These are phyloP conservation scores for Paraplagusia blochii DNA, from an alignment of 2,113 vertebrate species.

Conservation along the genomic window DNA sequence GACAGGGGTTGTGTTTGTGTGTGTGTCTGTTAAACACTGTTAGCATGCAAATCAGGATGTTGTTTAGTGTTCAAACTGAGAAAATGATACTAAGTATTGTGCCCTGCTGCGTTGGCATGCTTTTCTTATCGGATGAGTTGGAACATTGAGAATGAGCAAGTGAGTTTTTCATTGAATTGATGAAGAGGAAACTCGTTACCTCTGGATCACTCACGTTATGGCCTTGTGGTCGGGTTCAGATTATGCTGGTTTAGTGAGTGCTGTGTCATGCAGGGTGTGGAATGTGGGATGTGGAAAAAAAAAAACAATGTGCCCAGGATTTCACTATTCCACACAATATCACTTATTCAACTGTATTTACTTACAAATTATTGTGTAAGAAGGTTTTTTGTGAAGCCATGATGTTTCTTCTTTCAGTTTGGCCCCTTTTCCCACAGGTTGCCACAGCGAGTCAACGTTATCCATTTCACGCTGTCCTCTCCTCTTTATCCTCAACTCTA, in stretches of 20 bases:
- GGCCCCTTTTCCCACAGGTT: too few relatives aligned
- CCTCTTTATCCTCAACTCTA: too few relatives aligned
- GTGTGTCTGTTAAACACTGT: slow-evolving; percentile 5
- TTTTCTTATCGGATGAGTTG: slow-evolving; percentile 13
- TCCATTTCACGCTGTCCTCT: too few relatives aligned
- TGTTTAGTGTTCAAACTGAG: slow-evolving; percentile 14
- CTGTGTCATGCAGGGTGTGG: not conserved
- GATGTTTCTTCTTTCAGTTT: too few relatives aligned
- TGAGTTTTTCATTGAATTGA: slow-evolving; percentile 4
- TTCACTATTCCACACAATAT: too few relatives aligned
- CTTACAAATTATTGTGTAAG: too few relatives aligned
- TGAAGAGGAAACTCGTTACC: not conserved
- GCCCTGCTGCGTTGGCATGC: slow-evolving; percentile 16
- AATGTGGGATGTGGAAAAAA: not conserved
- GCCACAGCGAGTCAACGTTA: too few relatives aligned
- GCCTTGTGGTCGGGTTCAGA: not conserved
- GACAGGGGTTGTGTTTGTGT: not conserved
- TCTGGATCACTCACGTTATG: not conserved
- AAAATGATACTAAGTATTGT: slow-evolving; percentile 11
- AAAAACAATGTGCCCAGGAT: too few relatives aligned
- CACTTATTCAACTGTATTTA: not conserved
- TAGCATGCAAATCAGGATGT: slow-evolving; percentile 36
- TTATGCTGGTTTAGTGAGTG: too few relatives aligned
- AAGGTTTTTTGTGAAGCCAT: too few relatives aligned
- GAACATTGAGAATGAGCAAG: not conserved